Evolutionary conservation across 2,888 invertebrate genomes (phyloP).

Genomic region (Fissipunctia ypsillon): DNA sequence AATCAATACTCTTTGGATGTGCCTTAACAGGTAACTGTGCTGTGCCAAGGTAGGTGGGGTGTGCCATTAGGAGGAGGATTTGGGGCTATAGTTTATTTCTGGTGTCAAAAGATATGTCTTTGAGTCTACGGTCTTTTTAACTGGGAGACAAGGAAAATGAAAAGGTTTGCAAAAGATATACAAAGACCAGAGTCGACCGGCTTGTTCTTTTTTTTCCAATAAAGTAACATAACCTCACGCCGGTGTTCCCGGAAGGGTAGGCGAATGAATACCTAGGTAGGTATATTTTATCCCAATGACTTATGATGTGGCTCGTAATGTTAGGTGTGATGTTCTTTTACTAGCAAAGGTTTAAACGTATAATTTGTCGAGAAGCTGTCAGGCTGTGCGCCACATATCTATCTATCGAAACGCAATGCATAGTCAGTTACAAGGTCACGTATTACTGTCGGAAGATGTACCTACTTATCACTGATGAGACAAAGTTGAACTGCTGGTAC

Average conservation of each 20-base stretch:
- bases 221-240: neutral
- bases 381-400: too few relatives aligned
- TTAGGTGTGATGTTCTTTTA: neutral
- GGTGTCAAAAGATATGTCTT: too few relatives aligned
- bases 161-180: neutral
- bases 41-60: conserved; percentile 34
- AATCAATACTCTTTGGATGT: conserved; percentile 38
- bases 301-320: too few relatives aligned
- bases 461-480: conserved; percentile 24
- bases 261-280: neutral
- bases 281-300: neutral
- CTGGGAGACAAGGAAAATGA: too few relatives aligned
- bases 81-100: neutral
- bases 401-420: neutral
- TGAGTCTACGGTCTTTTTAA: neutral
- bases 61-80: conserved; percentile 5
- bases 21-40: conserved; percentile 13
- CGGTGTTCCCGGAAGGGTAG: neutral
- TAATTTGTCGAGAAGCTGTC: neutral
- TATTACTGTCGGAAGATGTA: conserved; percentile 20
- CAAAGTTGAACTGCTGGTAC: conserved; percentile 27
- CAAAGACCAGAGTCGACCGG: neutral
- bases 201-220: too few relatives aligned
- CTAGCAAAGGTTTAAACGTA: conserved; percentile 1
- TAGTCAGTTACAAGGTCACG: conserved; percentile 17